Evolutionary conservation across 2,888 invertebrate species (phyloP), one percentile per base, ranked within the genome.

Genomic region (Cosmopolites sordidus): DNA sequence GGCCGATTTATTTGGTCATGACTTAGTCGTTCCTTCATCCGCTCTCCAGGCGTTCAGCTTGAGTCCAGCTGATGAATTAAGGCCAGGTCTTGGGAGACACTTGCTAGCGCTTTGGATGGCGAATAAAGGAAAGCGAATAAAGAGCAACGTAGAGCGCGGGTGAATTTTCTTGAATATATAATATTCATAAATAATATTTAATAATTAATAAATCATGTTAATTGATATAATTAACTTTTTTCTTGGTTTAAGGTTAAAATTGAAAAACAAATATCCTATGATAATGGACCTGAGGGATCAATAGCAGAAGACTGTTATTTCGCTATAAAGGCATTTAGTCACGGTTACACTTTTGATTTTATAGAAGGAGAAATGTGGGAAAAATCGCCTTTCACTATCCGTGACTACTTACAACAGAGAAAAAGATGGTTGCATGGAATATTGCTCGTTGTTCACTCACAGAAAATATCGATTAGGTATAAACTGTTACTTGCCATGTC

Each of bases 321-420:
- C 75, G 93, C 94, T 15, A 96, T 97, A 94, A 86, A 91, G 60
- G 96, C 96, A 2, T 92, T 87, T 73, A 83, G 84, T 58, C 83
- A 91, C 72, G 96, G 95, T 17, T 96, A 89, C 72, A 82, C 87
- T 15, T 97, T 97, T 74, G 91, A 93, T 72, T 97, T 96, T 75
- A 86, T 97, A 60, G 96, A 97, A 73, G 96, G 97, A 43, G 97
- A 97, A 77, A 96, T 97, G 96, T 95, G 95, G 88, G 97, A 97
- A 72, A 96, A 97, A 71, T 93, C 93, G 4, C 96, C 97, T 2
- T 97, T 97, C 73, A 92, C 92, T 1, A 75, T 97, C 27, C 87
- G 89, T 83, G 97, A 97, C 73, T 94, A 97, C 68, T 83, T 97
- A 62, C 95, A 96, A 73, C 97, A 97, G 70, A 81, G 97, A 53